phyloP scores from a whole-genome alignment of 2,113 vertebrate species.

The Aspiorhynchus laticeps region DNA sequence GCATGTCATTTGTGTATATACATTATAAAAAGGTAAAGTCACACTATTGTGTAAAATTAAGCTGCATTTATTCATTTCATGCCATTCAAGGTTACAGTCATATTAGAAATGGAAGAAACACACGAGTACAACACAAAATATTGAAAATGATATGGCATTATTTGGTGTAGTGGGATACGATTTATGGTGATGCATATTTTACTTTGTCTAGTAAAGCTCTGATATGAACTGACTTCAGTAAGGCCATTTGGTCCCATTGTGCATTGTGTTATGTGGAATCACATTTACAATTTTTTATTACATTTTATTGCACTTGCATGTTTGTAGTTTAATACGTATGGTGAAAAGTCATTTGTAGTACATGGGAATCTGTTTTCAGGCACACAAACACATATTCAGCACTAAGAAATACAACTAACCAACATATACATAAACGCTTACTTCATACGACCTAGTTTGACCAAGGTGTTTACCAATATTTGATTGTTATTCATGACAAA shows the following conservation, averaged over 20 bases:
- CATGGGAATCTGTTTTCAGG: not conserved
- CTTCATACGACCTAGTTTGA: not conserved
- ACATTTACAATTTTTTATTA: not conserved
- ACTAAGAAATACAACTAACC: conserved; percentile 1
- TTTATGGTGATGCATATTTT: not conserved
- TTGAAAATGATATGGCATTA: not conserved
- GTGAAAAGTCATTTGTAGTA: not conserved
- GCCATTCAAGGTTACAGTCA: not conserved
- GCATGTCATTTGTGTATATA: not conserved
- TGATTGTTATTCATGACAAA: not conserved
- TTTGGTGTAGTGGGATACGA: not conserved
- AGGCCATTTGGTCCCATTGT: not conserved
- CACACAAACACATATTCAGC: not conserved
- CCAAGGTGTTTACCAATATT: not conserved
- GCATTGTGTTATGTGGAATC: not conserved
- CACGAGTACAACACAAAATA: not conserved
- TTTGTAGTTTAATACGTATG: not conserved
- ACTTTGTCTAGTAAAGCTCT: not conserved
- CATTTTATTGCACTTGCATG: conserved; percentile 9
- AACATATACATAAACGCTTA: not conserved
- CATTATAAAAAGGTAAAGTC: too few species aligned
- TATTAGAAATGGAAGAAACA: not conserved
- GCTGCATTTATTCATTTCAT: not conserved
- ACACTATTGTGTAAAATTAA: not conserved
- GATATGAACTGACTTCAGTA: conserved; percentile 3